Evolutionary conservation across 1,140 invertebrate species (phyloP), one percentile per base, ranked within the genome.

Genomic region (Brachionus koreanus): DNA sequence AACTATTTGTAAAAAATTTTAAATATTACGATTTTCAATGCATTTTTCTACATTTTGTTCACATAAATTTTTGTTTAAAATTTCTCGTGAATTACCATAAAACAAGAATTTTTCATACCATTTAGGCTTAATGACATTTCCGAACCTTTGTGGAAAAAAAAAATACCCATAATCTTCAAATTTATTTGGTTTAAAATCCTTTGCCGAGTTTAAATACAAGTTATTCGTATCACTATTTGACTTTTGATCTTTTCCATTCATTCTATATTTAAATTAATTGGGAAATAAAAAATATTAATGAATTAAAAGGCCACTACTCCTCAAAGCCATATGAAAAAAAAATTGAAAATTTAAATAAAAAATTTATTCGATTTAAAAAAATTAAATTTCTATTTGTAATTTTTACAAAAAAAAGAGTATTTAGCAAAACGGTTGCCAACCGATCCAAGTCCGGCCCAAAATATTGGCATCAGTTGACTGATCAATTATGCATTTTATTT

Each of bases 91-190:
- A 93, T 90, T 5, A 91, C 85, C 90, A 87, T 84, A 92, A 92
- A 87, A 93, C 91, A 89, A 49, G 91, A 85, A 46, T 91, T 88
- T 61, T 91, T 89, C 25, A 86, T 87, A 86, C 91, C 89, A 85
- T 86, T 90, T 5, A 89, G 89, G 79, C 90, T 90, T 86, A 88
- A 91, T 75, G 89, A 88, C 67, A 85, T 86, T 10, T 19, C 92
- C 92, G 85, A 91, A 91, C 84, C 95, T 91, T 87, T 95, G 93
- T 6, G 94, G 95, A 87, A 94, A 96, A 42, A 96, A 90, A 89
- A 94, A 93, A 86, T 93, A 94, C 81, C 93, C 93, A 84, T 82
- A 86, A 82, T 86, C 85, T 83, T 86, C 86, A 19, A 42, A 65
- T 82, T 43, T 23, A 42, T 49, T 82, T 5, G 79, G 79, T 49